Evolutionary conservation across 2,113 vertebrate genomes (phyloP), one percentile per base, ranked within the genome.

Genomic region (Pteruthius melanotis): DNA sequence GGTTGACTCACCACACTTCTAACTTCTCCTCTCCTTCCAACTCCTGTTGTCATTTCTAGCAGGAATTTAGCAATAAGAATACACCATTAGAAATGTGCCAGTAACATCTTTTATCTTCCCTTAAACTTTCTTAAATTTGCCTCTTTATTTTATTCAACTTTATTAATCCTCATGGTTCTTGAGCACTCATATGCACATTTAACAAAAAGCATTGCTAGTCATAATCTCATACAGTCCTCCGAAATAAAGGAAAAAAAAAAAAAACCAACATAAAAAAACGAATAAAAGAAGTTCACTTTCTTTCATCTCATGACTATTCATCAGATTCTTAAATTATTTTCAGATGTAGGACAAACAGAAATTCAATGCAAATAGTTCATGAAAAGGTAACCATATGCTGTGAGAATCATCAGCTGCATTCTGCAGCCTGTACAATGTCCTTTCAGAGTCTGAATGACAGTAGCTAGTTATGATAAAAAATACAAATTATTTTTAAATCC

Each of bases 241-340:
- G 19, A 92, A 50, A 78, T 14, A 57, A 91, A 68, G 6, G 8
- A 33, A 24, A 61, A 60, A 22, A 70, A 44, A 21, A 8, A 22
- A 30, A 26, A 54, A 37, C n/a, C n/a, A n/a, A n/a, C n/a, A n/a
- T n/a, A 13, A 22, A n/a, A 45, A 45, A 75, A 4, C 9, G 12
- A 71, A 69, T 33, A 87, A 44, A 89, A 70, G 9, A 91, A 77
- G 64, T 74, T 18, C 4, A 7, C 4, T 61, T 26, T 47, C 19
- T 72, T 83, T 80, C 47, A 93, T 83, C 79, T 90, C 52, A 64
- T 71, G 47, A 95, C 30, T 84, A 91, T 83, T 93, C 77, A 82
- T 89, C 71, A 76, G 52, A 75, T 64, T 44, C n/a, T 76, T 59
- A 64, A 71, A 89, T 75, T 87, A 87, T 82, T 95, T 93, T 92